phyloP scores from a whole-genome alignment of 92 coral and sea anemone genomes.

The Umimayanthus chanpuru region DNA sequence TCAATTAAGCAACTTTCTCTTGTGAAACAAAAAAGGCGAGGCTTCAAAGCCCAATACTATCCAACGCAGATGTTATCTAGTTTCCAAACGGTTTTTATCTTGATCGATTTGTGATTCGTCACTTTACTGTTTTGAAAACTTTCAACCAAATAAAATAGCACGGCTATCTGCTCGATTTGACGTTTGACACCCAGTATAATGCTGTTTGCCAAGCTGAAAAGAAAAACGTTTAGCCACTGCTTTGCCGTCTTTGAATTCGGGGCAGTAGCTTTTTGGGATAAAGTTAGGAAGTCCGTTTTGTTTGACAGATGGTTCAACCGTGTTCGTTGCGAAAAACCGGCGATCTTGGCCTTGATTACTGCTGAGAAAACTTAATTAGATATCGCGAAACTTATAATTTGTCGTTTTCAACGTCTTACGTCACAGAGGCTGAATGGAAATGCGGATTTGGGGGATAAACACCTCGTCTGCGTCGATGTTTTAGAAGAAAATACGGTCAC shows the following conservation, averaged over 20 bases:
- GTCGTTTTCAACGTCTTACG: slow-evolving; percentile 26
- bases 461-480: slow-evolving; percentile 34
- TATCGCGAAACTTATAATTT: slow-evolving; percentile 47
- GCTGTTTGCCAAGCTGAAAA: background rate
- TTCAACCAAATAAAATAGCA: slow-evolving; percentile 15
- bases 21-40: slow-evolving; percentile 1
- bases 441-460: slow-evolving; percentile 18
- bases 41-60: background rate
- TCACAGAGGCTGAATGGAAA: slow-evolving; percentile 26
- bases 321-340: slow-evolving; percentile 1
- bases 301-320: slow-evolving; percentile 6
- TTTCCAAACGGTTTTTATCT: slow-evolving; percentile 16
- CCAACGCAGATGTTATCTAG: slow-evolving; percentile 25
- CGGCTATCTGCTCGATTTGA: slow-evolving; percentile 2
- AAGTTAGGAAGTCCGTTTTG: background rate
- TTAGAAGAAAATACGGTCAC: slow-evolving; percentile 12
- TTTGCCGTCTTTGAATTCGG: background rate
- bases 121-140: slow-evolving; percentile 7
- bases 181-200: slow-evolving; percentile 2
- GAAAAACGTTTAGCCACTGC: background rate
- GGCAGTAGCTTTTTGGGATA: background rate
- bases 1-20: slow-evolving; percentile 12
- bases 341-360: slow-evolving; percentile 42
- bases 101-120: slow-evolving; percentile 26
- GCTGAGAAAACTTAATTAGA: slow-evolving; percentile 51